A percentile compares a stretch with the other conserved stretches of the same genome.
phyloP scores from a whole-genome alignment of 35 echinoderm and acorn worm genomes.

The Diadema setosum region DNA sequence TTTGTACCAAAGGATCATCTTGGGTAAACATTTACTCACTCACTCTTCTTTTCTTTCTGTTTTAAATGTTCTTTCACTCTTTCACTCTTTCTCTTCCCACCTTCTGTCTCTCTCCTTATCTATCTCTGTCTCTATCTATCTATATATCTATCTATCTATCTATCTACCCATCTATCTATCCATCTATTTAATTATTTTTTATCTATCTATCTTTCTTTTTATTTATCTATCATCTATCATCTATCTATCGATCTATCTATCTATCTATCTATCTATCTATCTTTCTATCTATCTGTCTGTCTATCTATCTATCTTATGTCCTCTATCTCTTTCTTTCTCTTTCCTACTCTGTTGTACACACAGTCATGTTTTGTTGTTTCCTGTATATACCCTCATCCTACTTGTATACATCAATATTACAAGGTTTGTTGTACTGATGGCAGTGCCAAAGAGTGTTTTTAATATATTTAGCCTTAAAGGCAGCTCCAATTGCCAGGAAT shows the following conservation, averaged over 20 bases:
- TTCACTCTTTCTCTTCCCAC: neutral
- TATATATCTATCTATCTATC: neutral
- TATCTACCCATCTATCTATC: neutral
- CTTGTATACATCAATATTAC: too few relatives aligned
- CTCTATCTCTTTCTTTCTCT: neutral
- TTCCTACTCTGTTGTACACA: too few relatives aligned
- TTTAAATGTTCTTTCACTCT: neutral
- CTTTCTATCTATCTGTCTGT: neutral
- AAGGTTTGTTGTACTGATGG: too few relatives aligned
- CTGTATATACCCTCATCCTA: too few relatives aligned
- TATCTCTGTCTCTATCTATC: neutral
- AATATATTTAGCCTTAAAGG: too few relatives aligned
- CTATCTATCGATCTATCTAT: neutral
- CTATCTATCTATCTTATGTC: neutral
- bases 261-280: neutral
- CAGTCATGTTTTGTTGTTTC: too few relatives aligned
- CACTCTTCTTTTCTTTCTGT: neutral
- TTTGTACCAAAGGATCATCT: conserved; percentile 42
- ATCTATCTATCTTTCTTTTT: neutral
- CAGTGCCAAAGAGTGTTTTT: too few relatives aligned
- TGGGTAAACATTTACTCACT: conserved; percentile 68
- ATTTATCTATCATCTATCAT: neutral
- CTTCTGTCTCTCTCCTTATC: neutral
- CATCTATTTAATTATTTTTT: neutral
- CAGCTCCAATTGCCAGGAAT: too few relatives aligned